These are phyloP conservation scores for Mustelus asterias DNA, from an alignment of 2,113 vertebrate species.

Conservation along the genomic window DNA sequence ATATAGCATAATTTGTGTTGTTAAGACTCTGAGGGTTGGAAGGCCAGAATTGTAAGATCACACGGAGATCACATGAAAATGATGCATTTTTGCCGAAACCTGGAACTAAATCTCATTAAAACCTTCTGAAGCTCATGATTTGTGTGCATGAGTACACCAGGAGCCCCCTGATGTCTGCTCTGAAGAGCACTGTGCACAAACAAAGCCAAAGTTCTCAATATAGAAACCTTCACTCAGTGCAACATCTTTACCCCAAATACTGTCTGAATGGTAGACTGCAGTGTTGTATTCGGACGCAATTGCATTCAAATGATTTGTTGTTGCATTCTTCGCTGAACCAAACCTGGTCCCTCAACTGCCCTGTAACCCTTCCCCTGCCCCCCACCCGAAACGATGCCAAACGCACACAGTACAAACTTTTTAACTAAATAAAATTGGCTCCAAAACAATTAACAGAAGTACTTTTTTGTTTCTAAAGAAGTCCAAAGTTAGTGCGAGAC, in stretches of 20 bases:
- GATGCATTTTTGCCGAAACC: not conserved
- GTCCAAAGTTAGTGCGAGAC: not conserved
- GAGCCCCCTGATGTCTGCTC: not conserved
- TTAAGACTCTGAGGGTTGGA: not conserved
- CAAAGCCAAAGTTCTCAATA: not conserved
- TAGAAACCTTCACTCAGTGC: not conserved
- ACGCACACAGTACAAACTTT: slow-evolving; percentile 3
- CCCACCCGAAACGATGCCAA: not conserved
- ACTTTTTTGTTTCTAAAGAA: not conserved
- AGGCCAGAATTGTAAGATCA: not conserved
- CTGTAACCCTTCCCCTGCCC: not conserved
- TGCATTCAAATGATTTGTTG: not conserved
- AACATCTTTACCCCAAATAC: not conserved
- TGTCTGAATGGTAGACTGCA: not conserved
- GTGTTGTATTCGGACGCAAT: not conserved
- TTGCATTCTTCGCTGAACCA: not conserved
- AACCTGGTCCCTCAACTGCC: not conserved
- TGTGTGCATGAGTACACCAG: not conserved
- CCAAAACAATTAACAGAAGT: not conserved
- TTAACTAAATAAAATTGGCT: not conserved
- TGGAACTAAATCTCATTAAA: not conserved
- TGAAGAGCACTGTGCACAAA: not conserved
- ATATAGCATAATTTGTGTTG: too few species aligned
- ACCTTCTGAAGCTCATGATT: not conserved
- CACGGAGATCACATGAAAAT: not conserved